These are phyloP conservation scores for Callimorpha dominula DNA, from an alignment of 2,888 invertebrate species.

Conservation along the genomic window DNA sequence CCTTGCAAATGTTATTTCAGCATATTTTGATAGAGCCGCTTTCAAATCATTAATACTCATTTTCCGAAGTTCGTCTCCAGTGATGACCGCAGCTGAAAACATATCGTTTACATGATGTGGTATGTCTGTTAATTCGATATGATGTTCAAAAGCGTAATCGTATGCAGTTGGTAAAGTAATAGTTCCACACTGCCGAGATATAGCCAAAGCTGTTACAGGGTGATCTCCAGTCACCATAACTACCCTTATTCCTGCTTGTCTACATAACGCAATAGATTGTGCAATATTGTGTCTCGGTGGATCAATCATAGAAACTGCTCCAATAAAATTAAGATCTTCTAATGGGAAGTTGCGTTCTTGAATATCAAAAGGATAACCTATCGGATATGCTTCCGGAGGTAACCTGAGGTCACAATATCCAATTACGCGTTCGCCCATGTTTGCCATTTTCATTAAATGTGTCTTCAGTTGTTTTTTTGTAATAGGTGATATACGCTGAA, in stretches of 20 bases:
- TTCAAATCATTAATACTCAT: constrained; percentile 87
- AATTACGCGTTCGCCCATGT: constrained; percentile 94
- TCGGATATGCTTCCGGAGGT: constrained; percentile 81
- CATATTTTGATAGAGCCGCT: constrained; percentile 85
- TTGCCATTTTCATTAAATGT: constrained; percentile 92
- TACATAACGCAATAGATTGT: constrained; percentile 89
- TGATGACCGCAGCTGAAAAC: constrained; percentile 76
- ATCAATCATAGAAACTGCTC: constrained; percentile 91
- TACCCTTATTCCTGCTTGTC: constrained; percentile 90
- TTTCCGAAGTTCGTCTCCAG: constrained; percentile 86
- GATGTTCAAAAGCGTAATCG: constrained; percentile 89
- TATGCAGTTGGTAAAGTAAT: constrained; percentile 89
- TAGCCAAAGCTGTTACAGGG: constrained; percentile 91
- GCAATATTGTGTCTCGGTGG: constrained; percentile 89
- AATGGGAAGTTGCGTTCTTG: constrained; percentile 89
- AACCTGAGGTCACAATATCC: constrained; percentile 92
- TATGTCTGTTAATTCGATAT: constrained; percentile 84
- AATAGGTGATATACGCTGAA: constrained; percentile 74
- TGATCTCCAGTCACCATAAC: constrained; percentile 92
- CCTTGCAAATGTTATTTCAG: constrained; percentile 92
- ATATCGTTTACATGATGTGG: constrained; percentile 77
- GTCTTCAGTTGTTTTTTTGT: constrained; percentile 86
- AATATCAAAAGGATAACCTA: constrained; percentile 86
- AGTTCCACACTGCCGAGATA: constrained; percentile 89
- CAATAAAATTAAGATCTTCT: constrained; percentile 86